A percentile compares a stretch with the other conserved stretches of the same genome.
Evolutionary conservation across 1,140 invertebrate species (phyloP).

Genomic region (Drosophila serrata): DNA sequence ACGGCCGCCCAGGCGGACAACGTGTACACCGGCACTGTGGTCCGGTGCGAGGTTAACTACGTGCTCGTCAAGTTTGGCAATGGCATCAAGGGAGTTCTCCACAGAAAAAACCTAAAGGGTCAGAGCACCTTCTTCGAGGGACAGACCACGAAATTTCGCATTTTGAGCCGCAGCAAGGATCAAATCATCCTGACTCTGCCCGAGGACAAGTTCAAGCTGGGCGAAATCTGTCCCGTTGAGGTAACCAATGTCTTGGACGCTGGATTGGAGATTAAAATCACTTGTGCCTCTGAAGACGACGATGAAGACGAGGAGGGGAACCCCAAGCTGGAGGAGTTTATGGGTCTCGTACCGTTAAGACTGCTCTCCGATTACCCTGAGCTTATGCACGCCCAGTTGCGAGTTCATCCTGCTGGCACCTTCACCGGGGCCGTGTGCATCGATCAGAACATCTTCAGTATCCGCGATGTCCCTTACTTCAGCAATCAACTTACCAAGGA

Average conservation of each 20-base stretch:
- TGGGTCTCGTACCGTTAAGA: constrained; percentile 82
- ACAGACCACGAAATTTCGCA: constrained; percentile 86
- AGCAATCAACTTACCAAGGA: constrained; percentile 59
- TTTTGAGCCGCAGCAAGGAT: constrained; percentile 52
- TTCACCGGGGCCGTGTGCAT: constrained; percentile 67
- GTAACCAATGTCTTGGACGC: constrained; percentile 72
- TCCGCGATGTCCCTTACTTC: constrained; percentile 74
- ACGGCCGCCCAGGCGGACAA: constrained; percentile 86
- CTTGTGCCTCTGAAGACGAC: constrained; percentile 48
- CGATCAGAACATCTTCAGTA: constrained; percentile 76
- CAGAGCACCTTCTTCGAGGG: constrained; percentile 87
- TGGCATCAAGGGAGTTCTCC: constrained; percentile 87
- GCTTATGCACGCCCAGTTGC: constrained; percentile 58
- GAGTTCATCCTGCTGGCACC: constrained; percentile 37
- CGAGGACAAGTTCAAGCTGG: constrained; percentile 74
- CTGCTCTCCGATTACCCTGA: constrained; percentile 71
- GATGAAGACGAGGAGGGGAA: constrained; percentile 41
- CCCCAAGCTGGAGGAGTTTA: constrained; percentile 46
- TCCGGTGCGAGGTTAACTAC: constrained; percentile 85
- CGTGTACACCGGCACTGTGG: constrained; percentile 87
- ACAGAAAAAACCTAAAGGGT: constrained; percentile 86
- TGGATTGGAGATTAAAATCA: constrained; percentile 83
- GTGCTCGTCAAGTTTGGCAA: constrained; percentile 88
- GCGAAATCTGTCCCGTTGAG: constrained; percentile 75
- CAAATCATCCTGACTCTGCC: constrained; percentile 66